phyloP scores from a whole-genome alignment of 2,888 invertebrate genomes.

The Drosophila macrospina region DNA sequence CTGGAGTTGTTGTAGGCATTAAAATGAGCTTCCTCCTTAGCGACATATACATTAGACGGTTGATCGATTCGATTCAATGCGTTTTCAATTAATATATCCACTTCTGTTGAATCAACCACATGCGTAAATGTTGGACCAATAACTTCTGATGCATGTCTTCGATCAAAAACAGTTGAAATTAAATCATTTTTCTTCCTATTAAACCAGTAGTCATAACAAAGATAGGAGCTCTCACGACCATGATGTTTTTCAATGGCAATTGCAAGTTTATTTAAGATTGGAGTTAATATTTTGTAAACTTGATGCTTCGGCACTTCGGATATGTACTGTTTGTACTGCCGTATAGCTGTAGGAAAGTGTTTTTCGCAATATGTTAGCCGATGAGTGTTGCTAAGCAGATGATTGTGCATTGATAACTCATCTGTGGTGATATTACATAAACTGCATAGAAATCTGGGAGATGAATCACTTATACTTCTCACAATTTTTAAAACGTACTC shows the following conservation, averaged over 20 bases:
- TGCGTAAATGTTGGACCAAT: slow-evolving; percentile 87
- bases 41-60: slow-evolving; percentile 11
- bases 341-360: slow-evolving; percentile 87
- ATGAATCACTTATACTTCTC: slow-evolving; percentile 88
- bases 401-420: slow-evolving; percentile 91
- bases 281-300: slow-evolving; percentile 83
- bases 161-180: slow-evolving; percentile 88
- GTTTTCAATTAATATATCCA: slow-evolving; percentile 76
- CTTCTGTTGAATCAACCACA: slow-evolving; percentile 85
- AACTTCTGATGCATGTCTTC: slow-evolving; percentile 89
- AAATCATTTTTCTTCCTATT: slow-evolving; percentile 88
- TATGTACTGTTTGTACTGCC: slow-evolving; percentile 88
- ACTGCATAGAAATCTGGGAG: slow-evolving; percentile 90
- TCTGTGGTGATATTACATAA: slow-evolving; percentile 92
- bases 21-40: slow-evolving; percentile 1
- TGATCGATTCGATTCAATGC: slow-evolving; percentile 41
- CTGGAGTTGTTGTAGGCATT: background rate
- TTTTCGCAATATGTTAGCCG: slow-evolving; percentile 89
- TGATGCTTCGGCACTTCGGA: slow-evolving; percentile 86
- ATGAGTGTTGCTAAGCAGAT: slow-evolving; percentile 92
- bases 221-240: slow-evolving; percentile 89
- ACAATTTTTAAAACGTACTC: slow-evolving; percentile 92
- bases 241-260: slow-evolving; percentile 91
- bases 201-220: slow-evolving; percentile 89
- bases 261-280: slow-evolving; percentile 87